These are phyloP conservation scores for Pachypanchax playfairii DNA, from an alignment of 2,113 vertebrate species.

Conservation along the genomic window DNA sequence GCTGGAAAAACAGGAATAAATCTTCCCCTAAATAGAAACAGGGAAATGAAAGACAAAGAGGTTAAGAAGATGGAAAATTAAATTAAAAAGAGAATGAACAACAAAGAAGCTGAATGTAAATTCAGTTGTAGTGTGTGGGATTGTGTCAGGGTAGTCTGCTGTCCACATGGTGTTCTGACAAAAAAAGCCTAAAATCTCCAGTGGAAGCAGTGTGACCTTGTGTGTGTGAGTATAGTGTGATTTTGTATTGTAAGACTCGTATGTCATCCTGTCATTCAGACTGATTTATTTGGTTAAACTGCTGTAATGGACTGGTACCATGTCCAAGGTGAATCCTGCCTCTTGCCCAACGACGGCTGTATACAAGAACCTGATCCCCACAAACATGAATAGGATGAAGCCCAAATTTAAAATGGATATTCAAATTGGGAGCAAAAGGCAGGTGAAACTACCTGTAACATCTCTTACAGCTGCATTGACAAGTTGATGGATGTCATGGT, in stretches of 20 bases:
- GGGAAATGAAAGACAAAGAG: not conserved
- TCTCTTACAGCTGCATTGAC: too few relatives aligned
- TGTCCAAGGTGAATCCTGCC: too few relatives aligned
- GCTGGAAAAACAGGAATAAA: conserved; percentile 1
- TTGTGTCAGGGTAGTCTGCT: conserved; percentile 34
- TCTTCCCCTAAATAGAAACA: not conserved
- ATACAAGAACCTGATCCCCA: too few relatives aligned
- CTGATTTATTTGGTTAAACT: too few relatives aligned
- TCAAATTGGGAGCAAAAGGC: too few relatives aligned
- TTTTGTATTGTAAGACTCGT: conserved; percentile 34
- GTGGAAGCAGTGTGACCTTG: conserved; percentile 14
- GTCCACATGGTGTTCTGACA: conserved; percentile 53
- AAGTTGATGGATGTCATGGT: too few relatives aligned
- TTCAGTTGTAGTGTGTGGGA: conserved; percentile 24
- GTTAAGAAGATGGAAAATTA: not conserved
- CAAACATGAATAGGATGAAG: too few relatives aligned
- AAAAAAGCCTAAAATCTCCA: conserved; percentile 16
- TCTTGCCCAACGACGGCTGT: too few relatives aligned
- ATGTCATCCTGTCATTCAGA: too few relatives aligned
- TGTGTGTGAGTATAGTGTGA: conserved; percentile 11
- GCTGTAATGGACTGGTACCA: too few relatives aligned
- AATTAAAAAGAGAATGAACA: not conserved
- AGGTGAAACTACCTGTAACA: too few relatives aligned
- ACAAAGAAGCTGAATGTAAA: conserved; percentile 20
- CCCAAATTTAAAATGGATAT: too few relatives aligned